These are phyloP conservation scores for Heliconius sara DNA, from an alignment of 2,888 invertebrate species.

Conservation along the genomic window DNA sequence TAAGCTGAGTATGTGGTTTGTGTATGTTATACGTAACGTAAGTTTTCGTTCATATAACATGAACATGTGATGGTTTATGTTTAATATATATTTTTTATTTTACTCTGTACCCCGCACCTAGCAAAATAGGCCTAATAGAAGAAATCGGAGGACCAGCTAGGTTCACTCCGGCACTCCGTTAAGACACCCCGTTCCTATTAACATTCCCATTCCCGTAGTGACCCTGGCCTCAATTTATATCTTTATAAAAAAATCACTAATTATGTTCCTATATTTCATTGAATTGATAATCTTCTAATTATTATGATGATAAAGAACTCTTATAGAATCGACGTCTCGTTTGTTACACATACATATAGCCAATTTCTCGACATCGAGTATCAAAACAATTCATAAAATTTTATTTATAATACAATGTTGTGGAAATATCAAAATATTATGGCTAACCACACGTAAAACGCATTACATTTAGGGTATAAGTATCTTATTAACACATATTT, in stretches of 20 bases:
- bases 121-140: too few species aligned
- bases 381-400: neutral
- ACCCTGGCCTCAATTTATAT: too few species aligned
- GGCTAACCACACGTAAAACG: slow-evolving; percentile 26
- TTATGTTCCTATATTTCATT: neutral
- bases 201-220: too few species aligned
- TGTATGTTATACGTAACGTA: neutral
- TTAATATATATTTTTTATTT: neutral
- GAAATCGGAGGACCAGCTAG: too few species aligned
- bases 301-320: neutral
- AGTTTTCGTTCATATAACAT: slow-evolving; percentile 35
- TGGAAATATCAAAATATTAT: slow-evolving; percentile 37
- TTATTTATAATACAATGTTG: slow-evolving; percentile 6
- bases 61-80: neutral
- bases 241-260: neutral
- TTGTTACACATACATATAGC: neutral
- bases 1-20: slow-evolving; percentile 18
- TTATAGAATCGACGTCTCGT: neutral
- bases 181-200: too few species aligned
- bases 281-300: neutral
- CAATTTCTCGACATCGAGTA: slow-evolving; percentile 5
- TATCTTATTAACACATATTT: neutral
- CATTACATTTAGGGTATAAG: slow-evolving; percentile 16
- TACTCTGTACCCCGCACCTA: too few species aligned
- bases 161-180: too few species aligned